phyloP scores from a whole-genome alignment of 2,797 vertebrate genomes.

The Mormyrops attenuatus region DNA sequence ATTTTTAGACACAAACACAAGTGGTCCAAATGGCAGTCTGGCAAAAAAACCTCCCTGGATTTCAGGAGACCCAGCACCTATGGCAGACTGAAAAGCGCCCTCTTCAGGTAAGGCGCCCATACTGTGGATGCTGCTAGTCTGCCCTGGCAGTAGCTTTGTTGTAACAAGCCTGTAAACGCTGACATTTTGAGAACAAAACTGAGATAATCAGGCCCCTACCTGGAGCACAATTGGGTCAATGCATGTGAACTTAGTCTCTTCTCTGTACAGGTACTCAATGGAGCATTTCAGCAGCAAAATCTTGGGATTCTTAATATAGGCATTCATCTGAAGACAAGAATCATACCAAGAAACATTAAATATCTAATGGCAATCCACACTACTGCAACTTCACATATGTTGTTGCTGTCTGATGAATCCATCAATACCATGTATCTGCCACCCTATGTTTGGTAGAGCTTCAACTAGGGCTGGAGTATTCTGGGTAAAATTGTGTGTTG shows the following conservation, averaged over 20 bases:
- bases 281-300: constrained; percentile 95
- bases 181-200: neutral
- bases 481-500: neutral
- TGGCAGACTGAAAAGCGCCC: neutral
- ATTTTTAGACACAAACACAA: neutral
- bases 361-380: neutral
- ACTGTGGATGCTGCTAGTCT: neutral
- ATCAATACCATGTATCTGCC: neutral
- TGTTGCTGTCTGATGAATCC: neutral
- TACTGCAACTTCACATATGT: neutral
- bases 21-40: neutral
- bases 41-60: neutral
- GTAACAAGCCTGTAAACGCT: neutral
- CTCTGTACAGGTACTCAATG: constrained; percentile 95
- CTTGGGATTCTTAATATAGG: constrained; percentile 92
- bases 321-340: constrained; percentile 78
- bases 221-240: constrained; percentile 97
- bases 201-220: constrained; percentile 56
- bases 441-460: neutral
- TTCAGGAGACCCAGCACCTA: neutral
- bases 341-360: neutral
- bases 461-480: neutral
- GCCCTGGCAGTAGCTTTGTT: neutral
- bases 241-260: constrained; percentile 97
- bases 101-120: neutral